Base-by-base conservation (phyloP, 2,113 vertebrate genomes). In the Cairina moschata region DNA sequence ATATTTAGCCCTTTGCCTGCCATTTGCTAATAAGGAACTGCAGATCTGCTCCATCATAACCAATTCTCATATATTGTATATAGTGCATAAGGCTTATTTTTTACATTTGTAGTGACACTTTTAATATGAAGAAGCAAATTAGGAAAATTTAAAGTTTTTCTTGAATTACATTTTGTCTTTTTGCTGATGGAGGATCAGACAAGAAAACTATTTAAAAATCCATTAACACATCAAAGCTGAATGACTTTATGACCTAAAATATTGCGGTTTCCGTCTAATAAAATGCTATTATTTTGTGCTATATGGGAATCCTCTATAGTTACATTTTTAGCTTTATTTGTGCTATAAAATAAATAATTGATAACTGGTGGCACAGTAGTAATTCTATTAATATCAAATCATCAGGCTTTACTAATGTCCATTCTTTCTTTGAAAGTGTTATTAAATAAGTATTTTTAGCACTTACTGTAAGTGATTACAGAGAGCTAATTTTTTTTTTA, bases 51-150 rank as follows among this genome's bases (percentile, higher is more conserved):
- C 50, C 3, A 3, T 26, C 32, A 15, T 31, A 50, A 38, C 40
- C 20, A 17, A 40, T 75, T 86, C 67, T 54, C 34, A 31, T 38
- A 18, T 4, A 23, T 17, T 40, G 13, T 68, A 73, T 44, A 76
- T 82, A 0, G 0, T 1, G 1, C 38, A 21, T 1, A 4, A 69
- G 36, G 13, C 63, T 74, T 18, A 17, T 46, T 81, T 83, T 52
- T 81, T 88, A 59, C 17, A 16, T 80, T 73, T 77, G 32, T 42
- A 68, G 34, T 0, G 0, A 29, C 8, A 3, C 6, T 42, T 90
- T 65, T 83, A 50, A 50, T 81, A 55, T 71, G 42, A 86, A 34
- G 48, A 83, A 63, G 48, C 1, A 0, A 32, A 69, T 76, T 46
- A 78, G n/a, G 63, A 93, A 73, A 81, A 34, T 29, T 23, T 1